Evolutionary conservation across 2,888 invertebrate genomes (phyloP), one percentile per base, ranked within the genome.

Genomic region (Pseudococcus longispinus): DNA sequence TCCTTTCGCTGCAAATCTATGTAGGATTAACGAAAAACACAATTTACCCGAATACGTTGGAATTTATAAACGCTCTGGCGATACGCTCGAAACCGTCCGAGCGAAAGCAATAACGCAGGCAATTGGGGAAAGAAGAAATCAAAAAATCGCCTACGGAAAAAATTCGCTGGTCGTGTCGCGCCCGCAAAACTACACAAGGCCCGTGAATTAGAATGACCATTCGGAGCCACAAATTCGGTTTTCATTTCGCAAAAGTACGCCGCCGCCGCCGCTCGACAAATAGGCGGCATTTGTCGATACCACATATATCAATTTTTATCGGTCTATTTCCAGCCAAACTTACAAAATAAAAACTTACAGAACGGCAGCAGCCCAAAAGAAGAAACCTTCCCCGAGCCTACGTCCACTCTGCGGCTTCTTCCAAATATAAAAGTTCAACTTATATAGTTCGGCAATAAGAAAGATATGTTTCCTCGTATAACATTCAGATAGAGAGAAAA

Each of bases 231-330:
- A 77, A 85, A 83, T 83, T 44, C 85, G 65, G 32, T 37, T 84
- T 65, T 74, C 32, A 84, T 65, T 32, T 84, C 74, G 74, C 65
- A 23, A 65, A 74, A 74, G 26, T 51, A 51, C 6, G n/a, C n/a
- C 51, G n/a, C n/a, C 2, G 51, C 51, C n/a, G 70, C 65, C 70
- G 85, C 46, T 74, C 85, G 85, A 85, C 85, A 85, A 85, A 85
- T 85, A 85, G 85, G 85, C 85, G 85, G 74, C 85, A 74, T 85
- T 85, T 85, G 77, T 77, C 74, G 85, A 77, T 85, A 46, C 42
- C 85, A 85, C 85, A 85, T 77, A 85, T 77, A 85, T 85, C 85
- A 85, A 85, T 85, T 85, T 85, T 85, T 85, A 85, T 85, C 85
- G 85, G 85, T 77, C 77, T 29, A 85, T 77, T 74, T 85, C 77